Base-by-base conservation (phyloP, 2,797 vertebrate genomes). In the Sparidentex hasta region DNA sequence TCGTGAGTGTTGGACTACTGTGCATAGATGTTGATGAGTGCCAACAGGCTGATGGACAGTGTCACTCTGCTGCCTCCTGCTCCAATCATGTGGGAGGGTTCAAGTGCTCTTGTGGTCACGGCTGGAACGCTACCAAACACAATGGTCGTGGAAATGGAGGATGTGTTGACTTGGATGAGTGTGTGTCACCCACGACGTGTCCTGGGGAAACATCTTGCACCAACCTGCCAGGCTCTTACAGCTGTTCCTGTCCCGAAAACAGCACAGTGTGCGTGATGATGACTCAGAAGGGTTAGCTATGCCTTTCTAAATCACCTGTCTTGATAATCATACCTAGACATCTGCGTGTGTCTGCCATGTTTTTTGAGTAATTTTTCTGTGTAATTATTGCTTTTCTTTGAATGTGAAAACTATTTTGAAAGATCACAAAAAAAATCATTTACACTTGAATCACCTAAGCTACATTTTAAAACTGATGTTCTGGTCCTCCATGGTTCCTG, bases 21-120 rank as follows among this genome's bases (percentile, higher is more conserved):
- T 97, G 96, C 46, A 86, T 93, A 1, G 96, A 97, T 82, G 68
- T 95, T 63, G 91, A 96, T 41, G 96, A 97, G 86, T 97, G 96
- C 81, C 92, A 90, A 65, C 84, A 90, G 72, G 79, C 75, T 27
- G 85, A 89, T 23, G 88, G 91, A 5, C 80, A 71, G 1, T 97
- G 96, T 74, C 94, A 95, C 87, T 71, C 82, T 47, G 87, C 92
- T 23, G 95, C 96, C 21, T 70, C 83, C 38, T 97, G 96, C 87
- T 82, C 77, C 65, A 97, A 97, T 86, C 76, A 78, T 0, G 70
- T 90, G 11, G 95, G 94, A 59, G 90, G 95, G 62, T 96, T 93
- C 67, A 80, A 74, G 21, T 97, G 96, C 70, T 76, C 79, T 2
- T 97, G 96, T 68, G 78, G 65, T 21, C 68, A 5, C 0, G 95